These are phyloP conservation scores for Epinephelus lanceolatus DNA, from an alignment of 2,113 vertebrate genomes.

Conservation along the genomic window DNA sequence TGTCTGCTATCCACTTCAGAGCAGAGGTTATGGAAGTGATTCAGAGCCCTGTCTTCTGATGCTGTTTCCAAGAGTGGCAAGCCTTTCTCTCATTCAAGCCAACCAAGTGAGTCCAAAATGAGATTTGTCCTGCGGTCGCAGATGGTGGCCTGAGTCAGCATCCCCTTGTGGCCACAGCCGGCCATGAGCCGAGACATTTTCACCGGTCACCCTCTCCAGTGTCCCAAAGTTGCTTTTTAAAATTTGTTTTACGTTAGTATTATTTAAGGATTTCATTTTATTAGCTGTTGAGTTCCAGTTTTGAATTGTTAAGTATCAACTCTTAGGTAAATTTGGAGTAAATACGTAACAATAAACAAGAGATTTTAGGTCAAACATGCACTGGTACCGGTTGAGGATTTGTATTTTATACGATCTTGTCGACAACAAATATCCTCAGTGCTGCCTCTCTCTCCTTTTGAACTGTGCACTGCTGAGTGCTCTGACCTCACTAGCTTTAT, in stretches of 20 bases:
- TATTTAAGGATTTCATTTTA: conserved; percentile 13
- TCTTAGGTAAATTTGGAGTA: background rate
- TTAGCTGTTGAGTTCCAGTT: conserved; percentile 19
- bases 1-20: background rate
- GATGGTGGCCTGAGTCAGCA: conserved; percentile 16
- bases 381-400: background rate
- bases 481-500: conserved; percentile 43
- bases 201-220: background rate
- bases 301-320: background rate
- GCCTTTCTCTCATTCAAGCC: conserved; percentile 3
- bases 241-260: conserved; percentile 19
- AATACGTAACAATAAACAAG: background rate
- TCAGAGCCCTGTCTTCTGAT: conserved; percentile 3
- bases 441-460: background rate
- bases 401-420: background rate
- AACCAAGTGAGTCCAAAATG: background rate
- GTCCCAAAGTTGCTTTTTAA: conserved; percentile 2
- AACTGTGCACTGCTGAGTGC: background rate
- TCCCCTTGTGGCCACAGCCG: background rate
- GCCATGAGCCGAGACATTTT: conserved; percentile 12
- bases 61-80: background rate
- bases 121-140: background rate
- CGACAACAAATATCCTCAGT: conserved; percentile 9
- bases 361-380: background rate
- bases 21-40: background rate